A percentile compares a stretch with the other conserved stretches of the same genome.
Evolutionary conservation across 2,113 vertebrate species (phyloP).

Genomic region (Labrus mixtus): DNA sequence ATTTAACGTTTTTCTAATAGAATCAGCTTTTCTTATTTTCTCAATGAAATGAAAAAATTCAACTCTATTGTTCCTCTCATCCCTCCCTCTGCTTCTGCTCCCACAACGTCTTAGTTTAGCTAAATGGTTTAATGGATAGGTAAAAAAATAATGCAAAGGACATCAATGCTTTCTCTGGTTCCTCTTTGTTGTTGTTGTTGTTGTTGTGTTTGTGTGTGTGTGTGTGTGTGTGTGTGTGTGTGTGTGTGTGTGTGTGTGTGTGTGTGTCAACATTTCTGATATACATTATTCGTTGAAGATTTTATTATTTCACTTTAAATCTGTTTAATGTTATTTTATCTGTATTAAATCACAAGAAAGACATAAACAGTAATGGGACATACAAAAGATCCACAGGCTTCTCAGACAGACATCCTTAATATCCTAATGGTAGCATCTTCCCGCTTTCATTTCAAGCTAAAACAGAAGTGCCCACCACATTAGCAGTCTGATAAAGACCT

Average conservation of each 20-base stretch:
- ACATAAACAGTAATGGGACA: too few species aligned
- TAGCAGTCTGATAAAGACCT: neutral
- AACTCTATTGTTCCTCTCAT: neutral
- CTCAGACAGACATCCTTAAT: too few species aligned
- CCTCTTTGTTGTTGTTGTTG: neutral
- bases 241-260: conserved; percentile 29
- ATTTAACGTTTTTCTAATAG: conserved; percentile 24
- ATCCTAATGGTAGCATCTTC: too few species aligned
- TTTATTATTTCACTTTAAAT: too few species aligned
- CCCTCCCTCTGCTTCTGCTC: conserved; percentile 33
- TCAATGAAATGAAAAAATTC: conserved; percentile 19
- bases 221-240: conserved; percentile 24
- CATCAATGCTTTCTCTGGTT: conserved; percentile 26
- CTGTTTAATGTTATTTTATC: too few species aligned
- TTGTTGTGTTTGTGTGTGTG: conserved; percentile 20
- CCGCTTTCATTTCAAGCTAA: neutral
- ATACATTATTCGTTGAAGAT: too few species aligned
- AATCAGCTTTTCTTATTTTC: conserved; percentile 18
- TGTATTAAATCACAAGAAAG: too few species aligned
- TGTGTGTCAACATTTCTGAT: neutral
- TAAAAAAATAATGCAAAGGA: conserved; percentile 35
- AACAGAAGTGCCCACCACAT: neutral
- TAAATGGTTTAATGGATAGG: conserved; percentile 69
- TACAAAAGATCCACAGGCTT: too few species aligned
- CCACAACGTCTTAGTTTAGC: conserved; percentile 32